phyloP scores from a whole-genome alignment of 2,888 invertebrate genomes.

The Noctua comes region DNA sequence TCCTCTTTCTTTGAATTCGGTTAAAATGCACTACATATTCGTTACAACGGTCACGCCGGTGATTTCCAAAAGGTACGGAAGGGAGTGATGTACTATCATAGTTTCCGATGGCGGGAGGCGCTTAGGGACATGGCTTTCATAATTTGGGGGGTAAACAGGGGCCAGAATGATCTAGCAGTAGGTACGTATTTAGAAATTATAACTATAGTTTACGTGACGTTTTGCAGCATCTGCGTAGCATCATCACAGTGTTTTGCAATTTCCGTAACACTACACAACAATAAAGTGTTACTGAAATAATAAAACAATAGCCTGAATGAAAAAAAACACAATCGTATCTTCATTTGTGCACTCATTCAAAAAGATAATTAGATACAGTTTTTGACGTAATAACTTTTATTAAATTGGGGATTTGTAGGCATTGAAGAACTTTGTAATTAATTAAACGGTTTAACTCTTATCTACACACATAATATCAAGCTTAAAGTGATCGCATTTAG shows the following conservation, averaged over 20 bases:
- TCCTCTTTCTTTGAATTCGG: slow-evolving; percentile 61
- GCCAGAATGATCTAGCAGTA: background rate
- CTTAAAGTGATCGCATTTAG: background rate
- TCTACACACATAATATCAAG: background rate
- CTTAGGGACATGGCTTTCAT: background rate
- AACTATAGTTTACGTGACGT: background rate
- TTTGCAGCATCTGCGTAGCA: slow-evolving; percentile 19
- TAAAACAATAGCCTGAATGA: slow-evolving; percentile 73
- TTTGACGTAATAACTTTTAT: slow-evolving; percentile 51
- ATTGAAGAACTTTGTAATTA: background rate
- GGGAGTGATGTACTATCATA: slow-evolving; percentile 25
- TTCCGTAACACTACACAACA: slow-evolving; percentile 68
- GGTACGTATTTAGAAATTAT: background rate
- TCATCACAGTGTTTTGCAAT: slow-evolving; percentile 67
- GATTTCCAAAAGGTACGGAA: slow-evolving; percentile 42
- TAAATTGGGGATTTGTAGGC: slow-evolving; percentile 17
- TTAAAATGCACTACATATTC: slow-evolving; percentile 47
- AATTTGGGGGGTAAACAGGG: background rate
- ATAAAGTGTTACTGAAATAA: slow-evolving; percentile 72
- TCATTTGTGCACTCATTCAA: slow-evolving; percentile 65
- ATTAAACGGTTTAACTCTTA: background rate
- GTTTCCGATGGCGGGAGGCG: slow-evolving; percentile 17
- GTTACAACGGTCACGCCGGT: slow-evolving; percentile 47
- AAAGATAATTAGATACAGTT: slow-evolving; percentile 68
- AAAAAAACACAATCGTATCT: slow-evolving; percentile 75